Percentiles rank a stretch among this genome's conserved stretches.
phyloP scores from a whole-genome alignment of 2,113 vertebrate genomes.

The Scomber japonicus region DNA sequence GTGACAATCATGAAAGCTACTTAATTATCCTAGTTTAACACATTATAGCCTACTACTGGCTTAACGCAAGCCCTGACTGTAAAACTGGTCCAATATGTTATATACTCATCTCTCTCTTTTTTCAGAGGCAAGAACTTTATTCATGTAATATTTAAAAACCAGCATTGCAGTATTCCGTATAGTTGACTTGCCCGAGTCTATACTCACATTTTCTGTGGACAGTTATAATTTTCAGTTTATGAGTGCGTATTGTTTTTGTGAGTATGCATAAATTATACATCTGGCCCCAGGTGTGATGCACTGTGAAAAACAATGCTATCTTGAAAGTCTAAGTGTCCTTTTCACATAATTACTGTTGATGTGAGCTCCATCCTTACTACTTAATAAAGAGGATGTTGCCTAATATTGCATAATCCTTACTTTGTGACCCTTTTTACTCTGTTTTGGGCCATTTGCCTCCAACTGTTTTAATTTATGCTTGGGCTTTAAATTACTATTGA shows the following conservation, averaged over 20 bases:
- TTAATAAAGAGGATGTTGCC: conserved; percentile 14
- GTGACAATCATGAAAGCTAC: too few species aligned
- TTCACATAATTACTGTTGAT: conserved; percentile 11
- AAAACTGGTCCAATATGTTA: too few species aligned
- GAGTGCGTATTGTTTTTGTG: not conserved
- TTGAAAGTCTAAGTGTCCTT: conserved; percentile 30
- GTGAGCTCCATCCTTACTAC: not conserved
- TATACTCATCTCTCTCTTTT: too few species aligned
- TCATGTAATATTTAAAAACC: not conserved
- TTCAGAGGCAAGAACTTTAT: not conserved
- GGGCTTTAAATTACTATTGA: conserved; percentile 63
- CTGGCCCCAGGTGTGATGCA: not conserved
- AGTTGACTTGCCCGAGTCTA: not conserved
- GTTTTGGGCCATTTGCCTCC: conserved; percentile 57
- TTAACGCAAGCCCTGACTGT: too few species aligned
- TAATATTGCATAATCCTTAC: conserved; percentile 48
- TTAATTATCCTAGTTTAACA: too few species aligned
- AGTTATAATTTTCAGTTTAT: too few species aligned
- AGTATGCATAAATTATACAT: not conserved
- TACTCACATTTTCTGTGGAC: too few species aligned
- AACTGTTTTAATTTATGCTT: conserved; percentile 69
- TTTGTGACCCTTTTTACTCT: conserved; percentile 48
- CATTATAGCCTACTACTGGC: too few species aligned
- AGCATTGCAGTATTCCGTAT: not conserved
- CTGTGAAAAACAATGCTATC: conserved; percentile 15